Evolutionary conservation across 2,797 vertebrate genomes (phyloP).

Genomic region (Notolabrus celidotus): DNA sequence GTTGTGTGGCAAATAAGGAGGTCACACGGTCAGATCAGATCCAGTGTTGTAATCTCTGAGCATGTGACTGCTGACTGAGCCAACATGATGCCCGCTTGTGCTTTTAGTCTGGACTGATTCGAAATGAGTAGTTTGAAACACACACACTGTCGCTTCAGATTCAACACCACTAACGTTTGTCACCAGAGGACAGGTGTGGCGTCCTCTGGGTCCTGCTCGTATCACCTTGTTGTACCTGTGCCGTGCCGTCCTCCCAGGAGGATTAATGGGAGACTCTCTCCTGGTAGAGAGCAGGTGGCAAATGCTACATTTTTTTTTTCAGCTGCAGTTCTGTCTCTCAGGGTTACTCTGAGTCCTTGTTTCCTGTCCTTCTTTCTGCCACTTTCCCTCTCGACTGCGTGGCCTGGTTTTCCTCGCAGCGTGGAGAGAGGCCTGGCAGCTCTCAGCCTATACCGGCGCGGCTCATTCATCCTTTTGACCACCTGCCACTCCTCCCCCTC

Average conservation of each 20-base stretch:
- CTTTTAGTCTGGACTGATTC: background rate
- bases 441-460: conserved; percentile 47
- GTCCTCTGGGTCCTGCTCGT: conserved; percentile 5
- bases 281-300: conserved; percentile 27
- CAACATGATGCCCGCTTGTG: conserved; percentile 27
- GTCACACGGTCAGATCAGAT: conserved; percentile 20
- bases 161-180: too few species aligned
- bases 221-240: conserved; percentile 23
- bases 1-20: conserved; percentile 21
- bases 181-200: background rate
- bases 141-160: too few species aligned
- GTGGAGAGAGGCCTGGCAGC: too few species aligned
- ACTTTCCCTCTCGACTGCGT: conserved; percentile 24
- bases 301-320: conserved; percentile 11
- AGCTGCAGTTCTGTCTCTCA: conserved; percentile 34
- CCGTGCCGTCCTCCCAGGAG: conserved; percentile 12
- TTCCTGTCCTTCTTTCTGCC: conserved; percentile 41
- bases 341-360: conserved; percentile 44
- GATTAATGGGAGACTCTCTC: conserved; percentile 11
- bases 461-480: conserved; percentile 68
- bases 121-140: conserved; percentile 1
- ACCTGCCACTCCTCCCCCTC: conserved; percentile 65
- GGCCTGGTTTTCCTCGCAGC: conserved; percentile 67
- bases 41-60: conserved; percentile 31
- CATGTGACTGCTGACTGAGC: conserved; percentile 49